phyloP scores from a whole-genome alignment of 2,113 vertebrate species.

The Zapornia atra region DNA sequence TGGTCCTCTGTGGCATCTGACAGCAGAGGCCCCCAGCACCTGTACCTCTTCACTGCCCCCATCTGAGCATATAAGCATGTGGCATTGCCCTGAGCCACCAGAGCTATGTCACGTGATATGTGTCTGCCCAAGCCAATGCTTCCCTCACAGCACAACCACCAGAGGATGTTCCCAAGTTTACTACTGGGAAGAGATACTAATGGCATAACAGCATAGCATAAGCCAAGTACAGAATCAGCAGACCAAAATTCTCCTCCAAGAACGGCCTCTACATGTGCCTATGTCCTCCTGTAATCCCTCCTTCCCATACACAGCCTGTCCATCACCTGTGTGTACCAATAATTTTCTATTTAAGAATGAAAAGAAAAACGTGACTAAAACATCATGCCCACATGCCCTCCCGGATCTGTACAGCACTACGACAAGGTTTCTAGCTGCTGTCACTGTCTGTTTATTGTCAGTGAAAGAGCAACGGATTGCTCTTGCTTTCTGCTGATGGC shows the following conservation, averaged over 20 bases:
- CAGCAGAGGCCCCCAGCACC: not conserved
- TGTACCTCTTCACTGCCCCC: not conserved
- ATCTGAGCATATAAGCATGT: rapidly evolving
- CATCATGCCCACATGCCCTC: not conserved
- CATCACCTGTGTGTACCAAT: rapidly evolving
- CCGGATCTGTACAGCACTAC: not conserved
- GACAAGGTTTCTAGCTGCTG: constrained; percentile 27
- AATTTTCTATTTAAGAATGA: not conserved
- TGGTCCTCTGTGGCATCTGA: not conserved
- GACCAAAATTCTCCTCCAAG: not conserved
- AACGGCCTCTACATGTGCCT: not conserved
- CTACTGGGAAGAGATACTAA: not conserved
- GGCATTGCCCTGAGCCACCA: not conserved
- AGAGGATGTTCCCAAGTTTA: not conserved
- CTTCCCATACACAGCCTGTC: not conserved
- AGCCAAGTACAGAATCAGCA: not conserved
- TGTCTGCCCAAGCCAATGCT: not conserved
- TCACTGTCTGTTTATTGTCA: constrained; percentile 17
- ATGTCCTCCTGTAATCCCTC: not conserved
- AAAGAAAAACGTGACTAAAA: not conserved
- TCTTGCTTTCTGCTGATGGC: constrained; percentile 50
- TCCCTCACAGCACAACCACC: not conserved
- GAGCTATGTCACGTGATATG: rapidly evolving
- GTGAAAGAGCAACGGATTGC: constrained; percentile 41
- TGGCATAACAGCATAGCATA: not conserved